phyloP scores from a whole-genome alignment of 37 sponge, comb jelly and placozoan species.

The Crambe crambe region DNA sequence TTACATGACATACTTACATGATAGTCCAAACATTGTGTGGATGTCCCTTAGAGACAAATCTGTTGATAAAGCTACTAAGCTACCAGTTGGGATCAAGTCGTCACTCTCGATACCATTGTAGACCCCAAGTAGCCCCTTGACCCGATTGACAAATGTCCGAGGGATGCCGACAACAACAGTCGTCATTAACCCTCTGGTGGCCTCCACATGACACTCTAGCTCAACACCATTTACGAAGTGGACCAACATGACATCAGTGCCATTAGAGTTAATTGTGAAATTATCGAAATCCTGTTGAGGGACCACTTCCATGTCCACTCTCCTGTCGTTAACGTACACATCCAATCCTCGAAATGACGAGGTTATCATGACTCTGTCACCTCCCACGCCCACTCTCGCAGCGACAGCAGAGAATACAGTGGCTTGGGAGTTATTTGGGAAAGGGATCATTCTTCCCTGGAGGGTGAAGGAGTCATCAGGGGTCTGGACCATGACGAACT shows the following conservation, averaged over 20 bases:
- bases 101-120: background rate
- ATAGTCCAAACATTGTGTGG: background rate
- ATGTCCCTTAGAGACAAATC: background rate
- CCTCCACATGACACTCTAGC: background rate
- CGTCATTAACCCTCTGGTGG: background rate
- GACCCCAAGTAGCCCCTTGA: background rate
- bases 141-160: background rate
- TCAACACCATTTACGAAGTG: background rate
- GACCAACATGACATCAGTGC: background rate
- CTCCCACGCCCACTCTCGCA: background rate
- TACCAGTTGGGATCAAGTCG: background rate
- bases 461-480: conserved; percentile 53
- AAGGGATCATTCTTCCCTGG: conserved; percentile 64
- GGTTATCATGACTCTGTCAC: background rate
- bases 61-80: background rate
- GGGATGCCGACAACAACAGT: background rate
- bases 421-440: conserved; percentile 18
- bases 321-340: background rate
- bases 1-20: background rate
- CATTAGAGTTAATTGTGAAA: background rate
- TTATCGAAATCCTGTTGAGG: background rate
- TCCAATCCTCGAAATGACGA: background rate
- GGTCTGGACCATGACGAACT: conserved; percentile 62
- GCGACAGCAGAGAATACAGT: conserved; percentile 73
- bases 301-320: background rate